Conservation (phyloP, 35 echinoderm and acorn worm genomes). For the Patiria miniata region DNA sequence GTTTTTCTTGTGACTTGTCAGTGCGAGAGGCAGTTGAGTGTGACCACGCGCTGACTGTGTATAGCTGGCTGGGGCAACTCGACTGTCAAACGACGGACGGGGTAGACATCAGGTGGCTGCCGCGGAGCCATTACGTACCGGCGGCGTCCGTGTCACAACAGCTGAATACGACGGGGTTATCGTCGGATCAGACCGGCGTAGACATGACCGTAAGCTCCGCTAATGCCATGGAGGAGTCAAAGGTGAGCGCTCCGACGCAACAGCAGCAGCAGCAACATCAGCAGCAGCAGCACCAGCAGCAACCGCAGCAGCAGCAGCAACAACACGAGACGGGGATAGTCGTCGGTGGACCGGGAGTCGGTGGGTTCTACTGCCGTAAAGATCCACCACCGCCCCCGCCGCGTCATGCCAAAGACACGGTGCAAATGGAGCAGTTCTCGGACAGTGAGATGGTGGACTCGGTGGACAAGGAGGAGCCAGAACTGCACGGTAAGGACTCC, state of each 20-base stretch:
- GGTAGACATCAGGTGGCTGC: neutral
- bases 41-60: conserved; percentile 13
- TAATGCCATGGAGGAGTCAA: conserved; percentile 42
- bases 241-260: conserved; percentile 25
- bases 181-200: neutral
- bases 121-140: neutral
- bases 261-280: conserved; percentile 15
- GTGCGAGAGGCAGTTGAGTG: conserved; percentile 15
- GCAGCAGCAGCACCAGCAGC: neutral
- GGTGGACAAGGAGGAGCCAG: neutral
- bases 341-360: conserved; percentile 13
- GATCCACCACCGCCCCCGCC: neutral
- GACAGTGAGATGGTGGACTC: neutral
- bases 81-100: neutral
- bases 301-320: neutral
- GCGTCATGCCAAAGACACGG: neutral
- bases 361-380: neutral
- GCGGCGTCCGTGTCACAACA: neutral
- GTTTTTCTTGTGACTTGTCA: conserved; percentile 14
- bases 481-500: conserved; percentile 24
- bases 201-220: conserved; percentile 48
- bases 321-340: conserved; percentile 11
- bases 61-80: neutral
- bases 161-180: neutral
- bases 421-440: neutral